Evolutionary conservation across 2,888 invertebrate genomes (phyloP).

Genomic region (Caenorhabditis sp.): DNA sequence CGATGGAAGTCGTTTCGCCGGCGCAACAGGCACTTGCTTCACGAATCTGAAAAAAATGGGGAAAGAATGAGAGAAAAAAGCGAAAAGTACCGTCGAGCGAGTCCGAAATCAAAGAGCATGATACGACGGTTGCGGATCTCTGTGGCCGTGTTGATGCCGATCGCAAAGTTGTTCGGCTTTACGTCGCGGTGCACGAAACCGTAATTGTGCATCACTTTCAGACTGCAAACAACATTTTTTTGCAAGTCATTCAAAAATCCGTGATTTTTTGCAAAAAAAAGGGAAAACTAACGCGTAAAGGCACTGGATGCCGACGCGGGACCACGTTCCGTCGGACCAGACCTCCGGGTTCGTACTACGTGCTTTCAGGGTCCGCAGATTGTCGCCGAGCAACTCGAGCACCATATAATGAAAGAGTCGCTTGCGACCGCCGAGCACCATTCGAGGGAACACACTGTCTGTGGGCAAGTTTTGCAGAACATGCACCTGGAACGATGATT

Average conservation of each 20-base stretch:
- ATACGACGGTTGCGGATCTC: slow-evolving; percentile 6
- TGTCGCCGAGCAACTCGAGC: slow-evolving; percentile 44
- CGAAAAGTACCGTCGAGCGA: slow-evolving; percentile 25
- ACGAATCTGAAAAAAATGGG: too few species aligned
- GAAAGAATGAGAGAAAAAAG: not conserved
- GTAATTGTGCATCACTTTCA: slow-evolving; percentile 61
- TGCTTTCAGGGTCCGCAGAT: slow-evolving; percentile 13
- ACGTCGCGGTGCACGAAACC: slow-evolving; percentile 66
- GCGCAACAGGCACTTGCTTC: not conserved
- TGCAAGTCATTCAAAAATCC: too few species aligned
- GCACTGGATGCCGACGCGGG: slow-evolving; percentile 46
- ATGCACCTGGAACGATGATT: too few species aligned
- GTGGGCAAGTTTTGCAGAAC: slow-evolving; percentile 10
- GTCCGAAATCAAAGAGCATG: slow-evolving; percentile 42
- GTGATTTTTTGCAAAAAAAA: too few species aligned
- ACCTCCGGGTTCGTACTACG: slow-evolving; percentile 16
- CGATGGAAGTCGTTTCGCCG: not conserved
- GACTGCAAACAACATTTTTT: not conserved
- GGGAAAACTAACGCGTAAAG: slow-evolving; percentile 35
- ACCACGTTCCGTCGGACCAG: slow-evolving; percentile 32
- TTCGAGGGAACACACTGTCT: slow-evolving; percentile 9
- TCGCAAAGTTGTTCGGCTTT: slow-evolving; percentile 60
- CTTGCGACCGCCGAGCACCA: slow-evolving; percentile 22
- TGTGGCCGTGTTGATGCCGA: not conserved
- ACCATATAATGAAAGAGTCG: slow-evolving; percentile 26